Percentiles rank a stretch among this genome's conserved stretches.
Conservation (phyloP, 30 jellyfish, hydroid and myxozoan species). For the Clytia hemisphaerica region DNA sequence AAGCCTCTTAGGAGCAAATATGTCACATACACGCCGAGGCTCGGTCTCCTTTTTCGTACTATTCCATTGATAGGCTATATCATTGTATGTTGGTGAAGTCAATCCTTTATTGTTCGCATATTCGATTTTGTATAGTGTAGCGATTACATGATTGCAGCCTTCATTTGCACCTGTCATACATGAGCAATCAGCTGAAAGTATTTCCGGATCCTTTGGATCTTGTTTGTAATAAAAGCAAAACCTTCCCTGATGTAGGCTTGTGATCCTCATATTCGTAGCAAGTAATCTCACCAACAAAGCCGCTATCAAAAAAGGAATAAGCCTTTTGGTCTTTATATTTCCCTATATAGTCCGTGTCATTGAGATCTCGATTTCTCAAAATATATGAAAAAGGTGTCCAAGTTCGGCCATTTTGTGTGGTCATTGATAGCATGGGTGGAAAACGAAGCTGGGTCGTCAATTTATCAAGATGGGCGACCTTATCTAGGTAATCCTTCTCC, state of each 20-base stretch:
- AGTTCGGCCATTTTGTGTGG: constrained; percentile 38
- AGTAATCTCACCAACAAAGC: constrained; percentile 50
- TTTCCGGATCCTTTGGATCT: neutral
- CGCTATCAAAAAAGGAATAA: constrained; percentile 33
- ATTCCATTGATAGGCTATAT: too few relatives aligned
- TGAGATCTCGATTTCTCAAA: constrained; percentile 27
- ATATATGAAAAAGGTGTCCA: constrained; percentile 29
- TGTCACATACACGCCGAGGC: too few relatives aligned
- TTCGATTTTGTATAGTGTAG: constrained; percentile 28
- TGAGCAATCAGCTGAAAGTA: constrained; percentile 18
- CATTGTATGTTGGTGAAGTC: too few relatives aligned
- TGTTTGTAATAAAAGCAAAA: too few relatives aligned
- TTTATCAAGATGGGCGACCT: too few relatives aligned
- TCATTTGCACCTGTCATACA: constrained; percentile 41
- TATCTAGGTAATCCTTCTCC: too few relatives aligned
- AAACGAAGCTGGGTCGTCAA: too few relatives aligned
- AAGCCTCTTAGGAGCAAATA: too few relatives aligned
- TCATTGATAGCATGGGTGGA: too few relatives aligned
- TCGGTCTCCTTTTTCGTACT: too few relatives aligned
- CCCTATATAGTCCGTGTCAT: constrained; percentile 28
- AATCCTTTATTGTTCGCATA: constrained; percentile 31
- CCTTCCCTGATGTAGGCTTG: too few relatives aligned
- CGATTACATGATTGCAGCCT: constrained; percentile 37
- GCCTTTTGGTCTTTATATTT: constrained; percentile 43
- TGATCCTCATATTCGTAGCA: too few relatives aligned